Conservation (phyloP, 2,888 invertebrate genomes). For the Eupithecia inturbata region DNA sequence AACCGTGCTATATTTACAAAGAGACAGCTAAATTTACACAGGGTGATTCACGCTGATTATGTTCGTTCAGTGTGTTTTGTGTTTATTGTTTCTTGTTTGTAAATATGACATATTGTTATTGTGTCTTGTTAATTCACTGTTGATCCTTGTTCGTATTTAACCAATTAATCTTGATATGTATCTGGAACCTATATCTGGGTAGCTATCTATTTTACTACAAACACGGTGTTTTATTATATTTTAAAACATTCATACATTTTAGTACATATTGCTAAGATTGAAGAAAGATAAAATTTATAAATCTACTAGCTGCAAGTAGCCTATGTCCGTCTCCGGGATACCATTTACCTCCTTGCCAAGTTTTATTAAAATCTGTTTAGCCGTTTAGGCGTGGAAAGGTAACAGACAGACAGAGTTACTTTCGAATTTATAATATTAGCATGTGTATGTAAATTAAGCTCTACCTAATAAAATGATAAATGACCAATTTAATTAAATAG, state of each 20-base stretch:
- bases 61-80: slow-evolving; percentile 28
- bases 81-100: slow-evolving; percentile 31
- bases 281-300: neutral
- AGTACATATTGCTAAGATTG: neutral
- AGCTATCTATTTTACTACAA: neutral
- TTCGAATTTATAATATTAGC: too few relatives aligned
- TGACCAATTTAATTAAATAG: neutral
- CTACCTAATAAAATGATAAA: neutral
- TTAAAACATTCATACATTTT: neutral
- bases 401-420: too few relatives aligned
- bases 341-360: too few relatives aligned
- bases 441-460: too few relatives aligned
- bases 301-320: too few relatives aligned
- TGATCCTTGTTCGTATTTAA: neutral
- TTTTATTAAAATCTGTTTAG: too few relatives aligned
- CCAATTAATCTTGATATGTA: neutral
- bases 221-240: neutral
- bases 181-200: too few relatives aligned
- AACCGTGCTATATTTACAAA: slow-evolving; percentile 40
- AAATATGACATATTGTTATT: slow-evolving; percentile 7
- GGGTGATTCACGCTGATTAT: slow-evolving; percentile 11
- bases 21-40: slow-evolving; percentile 39
- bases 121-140: neutral
- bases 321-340: too few relatives aligned
- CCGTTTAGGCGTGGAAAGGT: too few relatives aligned